These are phyloP conservation scores for Agapostemon virescens DNA, from an alignment of 2,888 invertebrate species.

Conservation along the genomic window DNA sequence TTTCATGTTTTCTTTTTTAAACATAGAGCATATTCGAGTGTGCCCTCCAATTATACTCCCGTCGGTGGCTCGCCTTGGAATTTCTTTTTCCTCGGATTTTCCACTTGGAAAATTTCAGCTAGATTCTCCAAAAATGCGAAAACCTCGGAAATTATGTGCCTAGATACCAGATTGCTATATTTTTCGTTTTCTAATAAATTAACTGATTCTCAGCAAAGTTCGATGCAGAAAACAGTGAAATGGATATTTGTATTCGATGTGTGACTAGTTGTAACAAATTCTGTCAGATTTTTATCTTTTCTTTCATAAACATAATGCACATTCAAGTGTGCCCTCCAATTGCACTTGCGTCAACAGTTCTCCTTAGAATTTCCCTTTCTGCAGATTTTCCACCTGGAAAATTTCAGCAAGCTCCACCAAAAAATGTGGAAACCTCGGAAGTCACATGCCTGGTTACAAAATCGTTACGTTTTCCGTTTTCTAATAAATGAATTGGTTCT, in stretches of 20 bases:
- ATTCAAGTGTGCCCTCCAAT: background rate
- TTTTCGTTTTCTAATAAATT: background rate
- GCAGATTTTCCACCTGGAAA: background rate
- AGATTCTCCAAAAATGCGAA: background rate
- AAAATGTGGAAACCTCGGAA: background rate
- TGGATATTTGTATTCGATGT: background rate
- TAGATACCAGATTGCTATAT: too few relatives aligned
- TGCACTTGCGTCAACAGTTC: background rate
- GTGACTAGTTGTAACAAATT: background rate
- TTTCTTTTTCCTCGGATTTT: background rate
- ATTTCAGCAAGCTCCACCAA: background rate
- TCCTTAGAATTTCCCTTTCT: constrained; percentile 1
- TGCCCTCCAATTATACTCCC: constrained; percentile 1
- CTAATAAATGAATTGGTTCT: background rate
- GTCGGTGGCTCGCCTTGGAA: background rate
- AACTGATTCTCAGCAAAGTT: background rate
- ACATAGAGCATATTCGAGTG: too few relatives aligned
- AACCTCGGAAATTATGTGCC: background rate
- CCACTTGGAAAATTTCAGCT: background rate
- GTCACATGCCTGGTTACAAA: too few relatives aligned
- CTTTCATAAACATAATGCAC: too few relatives aligned
- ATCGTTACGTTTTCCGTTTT: background rate
- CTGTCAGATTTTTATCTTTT: background rate
- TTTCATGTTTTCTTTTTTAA: too few relatives aligned
- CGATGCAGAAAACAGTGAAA: background rate